Evolutionary conservation across 23 tunicate species (phyloP), one percentile per base, ranked within the genome.

Genomic region (Oikopleura vanhoeffeni): DNA sequence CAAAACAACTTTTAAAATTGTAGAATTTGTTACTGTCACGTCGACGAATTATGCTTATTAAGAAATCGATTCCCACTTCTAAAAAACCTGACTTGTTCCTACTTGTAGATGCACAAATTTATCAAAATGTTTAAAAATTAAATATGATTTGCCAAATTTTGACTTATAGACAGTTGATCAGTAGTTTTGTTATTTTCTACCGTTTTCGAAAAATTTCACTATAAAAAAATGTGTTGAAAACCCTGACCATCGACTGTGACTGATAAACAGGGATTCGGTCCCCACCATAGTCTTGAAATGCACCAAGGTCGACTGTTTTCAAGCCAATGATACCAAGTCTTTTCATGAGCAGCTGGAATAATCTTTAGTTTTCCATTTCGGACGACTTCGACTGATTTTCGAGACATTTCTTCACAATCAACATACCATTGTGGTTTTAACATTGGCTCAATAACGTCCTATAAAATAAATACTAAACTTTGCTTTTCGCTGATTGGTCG

Each of bases 231-330:
- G 30, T 77, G 27, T 87, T n/a, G n/a, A n/a, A 86, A 67, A 87
- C 91, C 57, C 86, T 85, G 8, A 92, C 84, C 8, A 89, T 87
- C 41, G 87, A 92, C 82, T 87, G n/a, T n/a, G 79, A 33, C 34
- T 71, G 88, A 77, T 95, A 95, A 28, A 96, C 99, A 40, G 99
- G 99, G 35, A 95, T 95, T 30, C 96, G 87, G 85, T 95, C 99
- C 90, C 99, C 99, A 95, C 41, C 90, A 67, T 67, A 90, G 99
- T 0, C 99, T 85, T 0, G 96, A 90, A 24, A 95, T 95, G 84
- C 99, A 95, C 99, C 99, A 95, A 57, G 91, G 97, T 36, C 97
- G 85, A 36, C 88, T 91, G 86, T 95, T 91, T 33, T 95, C 96
- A 34, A 95, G 76, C 99, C 99, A 95, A 41, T 85, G 88, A 85